phyloP scores from a whole-genome alignment of 2,888 invertebrate genomes.

The Machimus atricapillus region DNA sequence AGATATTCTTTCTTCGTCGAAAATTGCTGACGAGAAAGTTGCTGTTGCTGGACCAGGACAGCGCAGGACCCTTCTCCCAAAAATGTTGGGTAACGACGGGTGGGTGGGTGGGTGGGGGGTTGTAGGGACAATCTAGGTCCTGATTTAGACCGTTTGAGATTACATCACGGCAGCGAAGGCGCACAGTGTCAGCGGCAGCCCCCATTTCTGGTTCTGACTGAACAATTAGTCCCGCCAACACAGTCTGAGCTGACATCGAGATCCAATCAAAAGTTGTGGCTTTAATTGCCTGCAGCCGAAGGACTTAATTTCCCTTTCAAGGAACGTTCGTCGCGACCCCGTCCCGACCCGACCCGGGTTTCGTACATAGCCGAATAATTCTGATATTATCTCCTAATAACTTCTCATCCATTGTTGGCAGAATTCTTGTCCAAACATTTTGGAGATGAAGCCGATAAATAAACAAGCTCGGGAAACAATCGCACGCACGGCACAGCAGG shows the following conservation, averaged over 20 bases:
- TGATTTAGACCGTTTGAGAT: neutral
- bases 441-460: constrained; percentile 30
- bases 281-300: constrained; percentile 2
- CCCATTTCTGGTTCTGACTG: constrained; percentile 24
- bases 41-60: neutral
- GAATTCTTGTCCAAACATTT: constrained; percentile 30
- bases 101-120: too few relatives aligned
- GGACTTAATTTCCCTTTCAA: constrained; percentile 4
- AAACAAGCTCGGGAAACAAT: constrained; percentile 30
- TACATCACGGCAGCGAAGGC: neutral
- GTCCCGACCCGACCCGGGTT: neutral
- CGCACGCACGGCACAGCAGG: neutral
- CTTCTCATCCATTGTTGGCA: constrained; percentile 21
- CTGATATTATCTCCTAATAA: constrained; percentile 30
- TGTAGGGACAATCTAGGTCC: neutral
- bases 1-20: neutral
- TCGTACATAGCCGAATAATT: neutral
- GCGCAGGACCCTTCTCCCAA: neutral
- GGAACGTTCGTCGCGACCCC: neutral
- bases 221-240: constrained; percentile 3
- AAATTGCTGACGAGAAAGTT: neutral
- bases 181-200: neutral
- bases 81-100: neutral
- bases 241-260: neutral
- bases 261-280: constrained; percentile 31